Evolutionary conservation across 2,888 invertebrate genomes (phyloP).

Genomic region (Furcula furcula): DNA sequence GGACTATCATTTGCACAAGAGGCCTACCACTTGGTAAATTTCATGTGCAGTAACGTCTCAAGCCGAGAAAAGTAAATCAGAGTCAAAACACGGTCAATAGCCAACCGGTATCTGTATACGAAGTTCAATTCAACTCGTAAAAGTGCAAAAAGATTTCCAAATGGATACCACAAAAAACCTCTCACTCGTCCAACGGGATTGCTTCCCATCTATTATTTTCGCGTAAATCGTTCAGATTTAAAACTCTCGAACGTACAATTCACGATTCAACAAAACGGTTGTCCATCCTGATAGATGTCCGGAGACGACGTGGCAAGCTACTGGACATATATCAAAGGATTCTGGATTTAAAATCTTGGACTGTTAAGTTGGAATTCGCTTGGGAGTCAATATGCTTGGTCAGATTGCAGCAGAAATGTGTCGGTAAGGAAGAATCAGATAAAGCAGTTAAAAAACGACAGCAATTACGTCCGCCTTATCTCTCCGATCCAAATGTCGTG

Average conservation of each 20-base stretch:
- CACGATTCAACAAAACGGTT: slow-evolving; percentile 74
- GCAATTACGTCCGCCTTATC: slow-evolving; percentile 75
- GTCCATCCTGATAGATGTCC: slow-evolving; percentile 75
- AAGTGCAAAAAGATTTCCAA: slow-evolving; percentile 24
- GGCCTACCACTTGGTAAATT: no score
- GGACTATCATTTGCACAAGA: no score
- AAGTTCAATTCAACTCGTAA: slow-evolving; percentile 8
- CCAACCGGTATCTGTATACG: not conserved
- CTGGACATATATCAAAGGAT: slow-evolving; percentile 18
- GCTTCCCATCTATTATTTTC: slow-evolving; percentile 65
- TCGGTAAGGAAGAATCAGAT: slow-evolving; percentile 67
- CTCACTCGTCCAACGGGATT: slow-evolving; percentile 46
- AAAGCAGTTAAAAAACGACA: slow-evolving; percentile 73
- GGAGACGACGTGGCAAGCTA: slow-evolving; percentile 44
- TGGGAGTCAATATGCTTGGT: slow-evolving; percentile 37
- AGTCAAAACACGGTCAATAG: not conserved
- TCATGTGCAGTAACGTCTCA: no score
- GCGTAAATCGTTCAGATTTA: slow-evolving; percentile 73
- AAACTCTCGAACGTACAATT: slow-evolving; percentile 69
- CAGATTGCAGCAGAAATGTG: slow-evolving; percentile 41
- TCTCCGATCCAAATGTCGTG: slow-evolving; percentile 45
- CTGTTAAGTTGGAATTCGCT: slow-evolving; percentile 30
- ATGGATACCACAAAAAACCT: slow-evolving; percentile 35
- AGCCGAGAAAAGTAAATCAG: no score
- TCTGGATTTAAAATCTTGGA: slow-evolving; percentile 13